A percentile compares a stretch with the other conserved stretches of the same genome.
phyloP scores from a whole-genome alignment of 2,888 invertebrate genomes.

The Cheilosia scutellata region DNA sequence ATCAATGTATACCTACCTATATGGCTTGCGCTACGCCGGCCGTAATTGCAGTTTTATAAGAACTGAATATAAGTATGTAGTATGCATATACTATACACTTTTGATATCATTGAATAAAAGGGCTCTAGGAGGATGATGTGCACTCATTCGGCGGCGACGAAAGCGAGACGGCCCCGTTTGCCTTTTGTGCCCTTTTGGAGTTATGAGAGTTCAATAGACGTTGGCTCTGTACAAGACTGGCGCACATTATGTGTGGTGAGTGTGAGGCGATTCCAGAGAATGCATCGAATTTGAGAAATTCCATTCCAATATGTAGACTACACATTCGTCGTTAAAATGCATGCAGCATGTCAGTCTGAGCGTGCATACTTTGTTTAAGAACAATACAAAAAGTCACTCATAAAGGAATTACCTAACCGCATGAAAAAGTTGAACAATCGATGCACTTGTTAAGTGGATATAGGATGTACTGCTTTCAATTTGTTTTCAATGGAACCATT shows the following conservation, averaged over 20 bases:
- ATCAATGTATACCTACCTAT: background rate
- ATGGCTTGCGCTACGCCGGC: conserved; percentile 1
- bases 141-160: conserved; percentile 33
- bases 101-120: conserved; percentile 56
- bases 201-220: conserved; percentile 64
- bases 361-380: conserved; percentile 41
- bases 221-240: conserved; percentile 33
- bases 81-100: background rate
- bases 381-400: conserved; percentile 57
- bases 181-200: conserved; percentile 54
- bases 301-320: conserved; percentile 31
- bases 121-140: conserved; percentile 32
- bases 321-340: conserved; percentile 31
- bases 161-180: conserved; percentile 19
- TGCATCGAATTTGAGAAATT: conserved; percentile 50
- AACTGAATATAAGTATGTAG: conserved; percentile 3
- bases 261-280: conserved; percentile 39
- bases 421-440: conserved; percentile 52
- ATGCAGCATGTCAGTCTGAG: conserved; percentile 20
- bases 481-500: conserved; percentile 30
- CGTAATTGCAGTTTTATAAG: conserved; percentile 45
- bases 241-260: conserved; percentile 20
- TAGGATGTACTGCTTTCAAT: conserved; percentile 28
- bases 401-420: conserved; percentile 56
- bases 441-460: conserved; percentile 51